phyloP scores from a whole-genome alignment of 1,140 invertebrate species.

The Drosophila pseudoobscura region DNA sequence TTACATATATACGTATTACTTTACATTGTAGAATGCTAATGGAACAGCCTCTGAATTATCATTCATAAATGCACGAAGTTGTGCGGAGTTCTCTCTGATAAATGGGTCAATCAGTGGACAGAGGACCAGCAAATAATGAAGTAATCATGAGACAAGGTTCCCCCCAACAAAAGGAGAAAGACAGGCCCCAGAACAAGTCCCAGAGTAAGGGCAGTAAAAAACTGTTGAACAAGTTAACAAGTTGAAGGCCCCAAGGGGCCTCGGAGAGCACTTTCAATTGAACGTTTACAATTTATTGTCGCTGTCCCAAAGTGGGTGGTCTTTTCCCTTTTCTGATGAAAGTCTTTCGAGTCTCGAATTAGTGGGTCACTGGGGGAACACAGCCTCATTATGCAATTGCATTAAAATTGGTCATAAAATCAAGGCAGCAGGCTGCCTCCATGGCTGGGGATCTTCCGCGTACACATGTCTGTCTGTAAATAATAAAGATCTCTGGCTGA shows the following conservation, averaged over 20 bases:
- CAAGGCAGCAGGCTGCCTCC: constrained; percentile 3
- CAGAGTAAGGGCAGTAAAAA: constrained; percentile 8
- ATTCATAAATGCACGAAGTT: constrained; percentile 43
- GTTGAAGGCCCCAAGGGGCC: constrained; percentile 37
- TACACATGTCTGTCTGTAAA: constrained; percentile 44
- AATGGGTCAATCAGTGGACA: constrained; percentile 60
- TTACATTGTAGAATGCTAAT: constrained; percentile 44
- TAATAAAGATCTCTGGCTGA: constrained; percentile 34
- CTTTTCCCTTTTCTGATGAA: constrained; percentile 47
- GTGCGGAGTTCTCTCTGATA: constrained; percentile 10
- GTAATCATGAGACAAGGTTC: constrained; percentile 52
- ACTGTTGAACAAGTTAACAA: constrained; percentile 66
- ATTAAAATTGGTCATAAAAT: constrained; percentile 26
- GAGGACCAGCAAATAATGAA: constrained; percentile 39
- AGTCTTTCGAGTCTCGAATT: constrained; percentile 26
- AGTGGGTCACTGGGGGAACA: constrained; percentile 59
- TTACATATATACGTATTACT: constrained; percentile 19
- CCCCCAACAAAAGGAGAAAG: background rate
- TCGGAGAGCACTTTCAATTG: constrained; percentile 64
- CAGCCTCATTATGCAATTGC: constrained; percentile 65
- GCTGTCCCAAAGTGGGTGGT: constrained; percentile 58
- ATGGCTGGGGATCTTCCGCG: constrained; percentile 7
- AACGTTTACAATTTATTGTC: constrained; percentile 68
- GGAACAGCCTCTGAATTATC: constrained; percentile 45
- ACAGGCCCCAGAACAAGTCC: constrained; percentile 12